Conservation (phyloP, 2,888 invertebrate genomes). For the Napeogenes inachia region DNA sequence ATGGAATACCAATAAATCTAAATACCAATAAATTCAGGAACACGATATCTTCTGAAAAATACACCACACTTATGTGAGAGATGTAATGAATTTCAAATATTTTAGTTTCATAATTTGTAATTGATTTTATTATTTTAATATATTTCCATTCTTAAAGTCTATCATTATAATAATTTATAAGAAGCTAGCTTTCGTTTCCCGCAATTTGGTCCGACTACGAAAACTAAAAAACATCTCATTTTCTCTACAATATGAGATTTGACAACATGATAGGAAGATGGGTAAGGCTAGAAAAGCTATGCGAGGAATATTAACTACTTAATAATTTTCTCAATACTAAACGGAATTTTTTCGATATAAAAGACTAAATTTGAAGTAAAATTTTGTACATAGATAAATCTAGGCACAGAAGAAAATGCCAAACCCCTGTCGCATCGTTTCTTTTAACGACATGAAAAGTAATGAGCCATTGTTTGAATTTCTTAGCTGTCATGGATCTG, state of each 20-base stretch:
- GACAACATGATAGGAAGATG: slow-evolving; percentile 58
- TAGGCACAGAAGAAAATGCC: slow-evolving; percentile 39
- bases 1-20: slow-evolving; percentile 42
- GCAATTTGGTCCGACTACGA: slow-evolving; percentile 26
- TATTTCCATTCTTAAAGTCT: slow-evolving; percentile 17
- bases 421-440: slow-evolving; percentile 47
- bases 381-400: slow-evolving; percentile 39
- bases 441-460: slow-evolving; percentile 66
- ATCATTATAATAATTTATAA: slow-evolving; percentile 26
- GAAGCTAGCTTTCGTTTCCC: slow-evolving; percentile 28
- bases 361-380: slow-evolving; percentile 63
- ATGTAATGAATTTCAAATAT: neutral
- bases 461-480: slow-evolving; percentile 43
- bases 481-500: slow-evolving; percentile 25
- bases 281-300: slow-evolving; percentile 40
- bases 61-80: neutral
- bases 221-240: slow-evolving; percentile 39
- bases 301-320: slow-evolving; percentile 44
- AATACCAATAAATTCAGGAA: slow-evolving; percentile 27
- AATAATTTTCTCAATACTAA: slow-evolving; percentile 56
- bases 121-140: slow-evolving; percentile 5
- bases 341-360: slow-evolving; percentile 58
- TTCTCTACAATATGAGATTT: slow-evolving; percentile 50
- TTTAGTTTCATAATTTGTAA: too few relatives aligned
- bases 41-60: neutral